phyloP scores from a whole-genome alignment of 2,113 vertebrate genomes.

The Oxyruncus cristatus region DNA sequence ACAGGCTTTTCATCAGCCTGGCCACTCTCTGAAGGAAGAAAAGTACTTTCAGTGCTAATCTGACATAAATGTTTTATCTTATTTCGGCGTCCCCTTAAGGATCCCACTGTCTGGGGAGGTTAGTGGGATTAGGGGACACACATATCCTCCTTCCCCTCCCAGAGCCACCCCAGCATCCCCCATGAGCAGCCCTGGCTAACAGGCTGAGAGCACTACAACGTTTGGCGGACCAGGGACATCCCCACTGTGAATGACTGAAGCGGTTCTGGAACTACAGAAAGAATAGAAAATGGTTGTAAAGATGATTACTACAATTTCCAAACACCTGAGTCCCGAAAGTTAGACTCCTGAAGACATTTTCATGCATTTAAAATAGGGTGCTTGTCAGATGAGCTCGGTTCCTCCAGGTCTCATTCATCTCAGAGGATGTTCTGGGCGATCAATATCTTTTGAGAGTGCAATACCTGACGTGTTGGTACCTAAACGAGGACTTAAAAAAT shows the following conservation, averaged over 20 bases:
- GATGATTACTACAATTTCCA: slow-evolving; percentile 1
- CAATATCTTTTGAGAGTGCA: not conserved
- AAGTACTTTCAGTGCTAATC: not conserved
- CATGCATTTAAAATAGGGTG: not conserved
- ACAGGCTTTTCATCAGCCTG: not conserved
- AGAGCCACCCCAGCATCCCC: not conserved
- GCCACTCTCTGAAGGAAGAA: not conserved
- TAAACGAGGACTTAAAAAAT: slow-evolving; percentile 27
- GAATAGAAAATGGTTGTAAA: not conserved
- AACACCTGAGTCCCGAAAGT: not conserved
- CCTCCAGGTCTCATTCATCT: not conserved
- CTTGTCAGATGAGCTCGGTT: not conserved
- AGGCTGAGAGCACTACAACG: not conserved
- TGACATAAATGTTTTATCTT: not conserved
- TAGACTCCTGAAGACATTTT: not conserved
- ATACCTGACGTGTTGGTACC: not conserved
- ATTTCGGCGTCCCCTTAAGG: not conserved
- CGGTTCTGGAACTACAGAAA: not conserved
- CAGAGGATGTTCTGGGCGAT: not conserved
- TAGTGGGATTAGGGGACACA: no score
- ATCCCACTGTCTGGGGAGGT: not conserved
- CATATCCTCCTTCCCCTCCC: not conserved
- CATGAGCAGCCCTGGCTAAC: not conserved
- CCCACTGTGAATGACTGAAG: not conserved
- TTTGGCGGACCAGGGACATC: not conserved